Conservation (phyloP, 1,140 invertebrate species). For the Rhizoglyphus robini region DNA sequence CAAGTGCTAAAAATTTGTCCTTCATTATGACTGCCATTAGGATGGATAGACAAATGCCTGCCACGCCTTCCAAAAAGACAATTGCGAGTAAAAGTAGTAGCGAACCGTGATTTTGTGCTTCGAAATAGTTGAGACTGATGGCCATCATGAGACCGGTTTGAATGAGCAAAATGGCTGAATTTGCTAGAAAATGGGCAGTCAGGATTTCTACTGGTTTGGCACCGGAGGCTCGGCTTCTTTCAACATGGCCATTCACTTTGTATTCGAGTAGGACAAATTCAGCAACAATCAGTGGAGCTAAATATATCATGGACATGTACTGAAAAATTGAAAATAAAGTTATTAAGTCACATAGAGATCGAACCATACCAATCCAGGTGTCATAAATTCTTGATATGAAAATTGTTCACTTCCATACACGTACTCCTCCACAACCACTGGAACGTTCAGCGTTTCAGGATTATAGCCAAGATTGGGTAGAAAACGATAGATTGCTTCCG, state of each 20-base stretch:
- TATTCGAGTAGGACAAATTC: slow-evolving; percentile 81
- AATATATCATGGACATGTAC: slow-evolving; percentile 43
- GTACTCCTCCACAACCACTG: slow-evolving; percentile 55
- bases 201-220: slow-evolving; percentile 76
- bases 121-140: slow-evolving; percentile 65
- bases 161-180: slow-evolving; percentile 85
- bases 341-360: not conserved
- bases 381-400: slow-evolving; percentile 57
- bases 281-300: slow-evolving; percentile 81
- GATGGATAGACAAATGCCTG: slow-evolving; percentile 86
- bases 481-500: not conserved
- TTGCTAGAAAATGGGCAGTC: slow-evolving; percentile 76
- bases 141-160: slow-evolving; percentile 72
- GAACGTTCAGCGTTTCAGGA: slow-evolving; percentile 20
- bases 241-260: slow-evolving; percentile 69
- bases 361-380: slow-evolving; percentile 20
- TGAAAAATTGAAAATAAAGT: not conserved
- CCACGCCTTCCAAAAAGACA: slow-evolving; percentile 59
- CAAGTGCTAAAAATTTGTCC: slow-evolving; percentile 77
- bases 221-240: slow-evolving; percentile 75
- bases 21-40: slow-evolving; percentile 84
- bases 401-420: slow-evolving; percentile 72
- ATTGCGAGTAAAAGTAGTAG: slow-evolving; percentile 56
- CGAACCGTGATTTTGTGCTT: slow-evolving; percentile 61
- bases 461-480: slow-evolving; percentile 15